Evolutionary conservation across 2,797 vertebrate species (phyloP).

Genomic region (Mus spretus): DNA sequence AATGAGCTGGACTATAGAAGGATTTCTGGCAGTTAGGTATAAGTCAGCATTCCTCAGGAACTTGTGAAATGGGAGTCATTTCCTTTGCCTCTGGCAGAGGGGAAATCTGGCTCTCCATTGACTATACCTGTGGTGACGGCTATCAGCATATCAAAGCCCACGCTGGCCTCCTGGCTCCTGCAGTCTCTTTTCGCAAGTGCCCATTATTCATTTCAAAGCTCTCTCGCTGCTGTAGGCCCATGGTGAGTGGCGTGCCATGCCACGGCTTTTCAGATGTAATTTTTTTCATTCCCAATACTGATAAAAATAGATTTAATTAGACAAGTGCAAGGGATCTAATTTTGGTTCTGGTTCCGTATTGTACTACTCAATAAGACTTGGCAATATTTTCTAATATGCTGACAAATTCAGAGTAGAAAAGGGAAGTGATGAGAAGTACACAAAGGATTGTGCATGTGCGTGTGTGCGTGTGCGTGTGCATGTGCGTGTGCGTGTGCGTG

Average conservation of each 20-base stretch:
- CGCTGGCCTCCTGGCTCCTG: background rate
- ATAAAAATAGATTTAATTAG: constrained; percentile 71
- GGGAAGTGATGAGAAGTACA: constrained; percentile 41
- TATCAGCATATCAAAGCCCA: background rate
- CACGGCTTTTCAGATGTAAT: constrained; percentile 38
- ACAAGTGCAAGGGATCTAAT: constrained; percentile 53
- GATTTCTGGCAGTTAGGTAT: background rate
- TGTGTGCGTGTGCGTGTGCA: no score
- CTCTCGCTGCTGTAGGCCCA: background rate
- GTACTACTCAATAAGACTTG: constrained; percentile 58
- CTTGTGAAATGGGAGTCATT: background rate
- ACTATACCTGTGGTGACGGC: background rate
- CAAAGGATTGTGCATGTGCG: background rate
- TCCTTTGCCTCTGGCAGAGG: background rate
- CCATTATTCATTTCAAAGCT: constrained; percentile 20
- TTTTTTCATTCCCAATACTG: constrained; percentile 34
- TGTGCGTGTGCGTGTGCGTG: no score
- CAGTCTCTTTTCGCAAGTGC: background rate
- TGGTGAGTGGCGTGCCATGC: background rate
- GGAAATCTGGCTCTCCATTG: background rate
- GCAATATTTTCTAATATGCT: constrained; percentile 57
- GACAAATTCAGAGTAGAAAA: constrained; percentile 58
- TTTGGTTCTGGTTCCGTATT: constrained; percentile 58
- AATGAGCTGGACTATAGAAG: background rate
- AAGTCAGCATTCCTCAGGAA: background rate